Base-by-base conservation (phyloP, 2,113 vertebrate species). In the Campylomormyrus tamandua region DNA sequence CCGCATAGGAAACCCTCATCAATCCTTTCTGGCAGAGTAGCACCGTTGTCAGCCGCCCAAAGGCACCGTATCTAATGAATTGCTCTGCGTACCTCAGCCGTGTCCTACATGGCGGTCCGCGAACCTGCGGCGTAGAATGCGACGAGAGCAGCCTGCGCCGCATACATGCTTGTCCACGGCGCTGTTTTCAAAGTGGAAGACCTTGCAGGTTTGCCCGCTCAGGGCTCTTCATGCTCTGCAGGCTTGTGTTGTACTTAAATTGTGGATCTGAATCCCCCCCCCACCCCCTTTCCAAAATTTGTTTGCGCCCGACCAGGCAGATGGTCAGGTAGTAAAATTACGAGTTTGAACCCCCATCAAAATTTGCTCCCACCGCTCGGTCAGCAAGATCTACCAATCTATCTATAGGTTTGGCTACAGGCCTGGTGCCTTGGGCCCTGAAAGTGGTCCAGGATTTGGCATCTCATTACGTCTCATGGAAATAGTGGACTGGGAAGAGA, bases 11-110 rank as follows among this genome's bases (percentile, higher is more conserved):
- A 94, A 92, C 92, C 92, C 92, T 92, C 94, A 94, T 95, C 95
- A 94, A 94, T 95, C 93, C 93, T 93, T 90, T 89, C 91, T 93
- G 93, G 92, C 93, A 94, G 94, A 94, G 90, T 91, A 92, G 93
- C 91, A 92, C 92, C 93, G 90, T 90, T 92, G 94, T 94, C 95
- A 95, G 95, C 93, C 94, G 91, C 93, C 92, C 62, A 87, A 92
- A 95, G 92, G 92, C 93, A 93, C 92, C 90, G 77, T 93, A 92
- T 92, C 92, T 92, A 95, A 95, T 95, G 90, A 94, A 94, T 93
- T 93, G 92, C 92, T 93, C 91, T 90, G 91, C 91, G 92, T 93
- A 94, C 94, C 93, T 94, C 92, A 90, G 92, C 90, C 91, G 89
- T 87, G 93, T 92, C 91, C 89, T 21, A 89, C 91, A 45, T 52